These are phyloP conservation scores for Eufriesea mexicana DNA, from an alignment of 1,140 invertebrate genomes.

Conservation along the genomic window DNA sequence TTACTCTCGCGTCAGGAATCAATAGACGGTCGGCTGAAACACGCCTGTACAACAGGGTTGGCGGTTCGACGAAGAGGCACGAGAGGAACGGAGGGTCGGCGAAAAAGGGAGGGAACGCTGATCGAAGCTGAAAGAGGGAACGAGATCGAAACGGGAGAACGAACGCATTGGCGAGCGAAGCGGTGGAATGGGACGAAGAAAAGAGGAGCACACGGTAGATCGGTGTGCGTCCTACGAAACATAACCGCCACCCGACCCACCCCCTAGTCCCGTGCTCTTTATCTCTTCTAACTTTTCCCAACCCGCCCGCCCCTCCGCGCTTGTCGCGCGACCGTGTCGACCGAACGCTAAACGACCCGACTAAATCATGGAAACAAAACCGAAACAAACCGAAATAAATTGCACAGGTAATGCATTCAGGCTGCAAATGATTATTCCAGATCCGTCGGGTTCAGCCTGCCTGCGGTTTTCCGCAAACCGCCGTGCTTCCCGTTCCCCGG, in stretches of 20 bases:
- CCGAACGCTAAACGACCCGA: slow-evolving; percentile 48
- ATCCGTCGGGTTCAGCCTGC: slow-evolving; percentile 77
- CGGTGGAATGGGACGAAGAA: not conserved
- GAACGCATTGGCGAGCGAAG: not conserved
- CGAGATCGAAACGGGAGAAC: slow-evolving; percentile 10
- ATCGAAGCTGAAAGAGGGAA: slow-evolving; percentile 29
- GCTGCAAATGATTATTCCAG: slow-evolving; percentile 80
- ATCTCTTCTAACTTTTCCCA: not conserved
- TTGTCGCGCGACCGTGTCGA: not conserved
- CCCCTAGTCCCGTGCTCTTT: slow-evolving; percentile 10
- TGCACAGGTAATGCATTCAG: slow-evolving; percentile 79
- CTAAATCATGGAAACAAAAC: slow-evolving; percentile 78
- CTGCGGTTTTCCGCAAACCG: slow-evolving; percentile 77
- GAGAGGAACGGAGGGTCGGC: slow-evolving; percentile 3
- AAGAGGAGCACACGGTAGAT: not conserved
- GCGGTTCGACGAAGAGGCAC: slow-evolving; percentile 27
- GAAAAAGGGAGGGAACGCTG: slow-evolving; percentile 12
- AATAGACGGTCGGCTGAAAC: slow-evolving; percentile 69
- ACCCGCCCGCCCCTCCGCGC: not conserved
- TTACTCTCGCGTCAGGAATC: slow-evolving; percentile 79
- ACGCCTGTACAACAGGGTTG: slow-evolving; percentile 47
- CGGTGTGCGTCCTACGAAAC: not conserved
- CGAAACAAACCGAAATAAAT: slow-evolving; percentile 79
- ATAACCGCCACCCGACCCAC: not conserved
- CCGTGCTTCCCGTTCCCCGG: slow-evolving; percentile 70